phyloP scores from a whole-genome alignment of 2,888 invertebrate species.

The Polydrusus cervinus region DNA sequence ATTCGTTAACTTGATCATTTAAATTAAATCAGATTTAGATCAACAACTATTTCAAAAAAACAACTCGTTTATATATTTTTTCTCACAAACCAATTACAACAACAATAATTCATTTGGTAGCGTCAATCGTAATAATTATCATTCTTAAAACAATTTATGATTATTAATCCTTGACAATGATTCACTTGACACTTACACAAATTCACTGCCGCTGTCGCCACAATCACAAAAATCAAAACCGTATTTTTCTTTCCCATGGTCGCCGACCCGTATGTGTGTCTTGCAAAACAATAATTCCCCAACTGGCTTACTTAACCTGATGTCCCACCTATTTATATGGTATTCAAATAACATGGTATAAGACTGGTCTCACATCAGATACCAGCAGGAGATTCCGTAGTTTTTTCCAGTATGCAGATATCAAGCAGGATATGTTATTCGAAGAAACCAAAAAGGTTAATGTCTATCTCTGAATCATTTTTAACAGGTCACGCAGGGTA shows the following conservation, averaged over 20 bases:
- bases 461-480: background rate
- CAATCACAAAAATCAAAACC: slow-evolving; percentile 37
- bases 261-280: slow-evolving; percentile 33
- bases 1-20: too few relatives aligned
- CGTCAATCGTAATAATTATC: background rate
- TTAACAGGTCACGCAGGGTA: background rate
- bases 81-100: background rate
- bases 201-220: slow-evolving; percentile 49
- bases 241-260: slow-evolving; percentile 37
- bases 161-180: slow-evolving; percentile 17
- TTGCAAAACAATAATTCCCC: slow-evolving; percentile 37
- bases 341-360: slow-evolving; percentile 35
- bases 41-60: too few relatives aligned
- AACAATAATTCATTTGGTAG: background rate
- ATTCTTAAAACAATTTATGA: background rate
- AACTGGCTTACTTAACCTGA: slow-evolving; percentile 42
- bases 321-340: slow-evolving; percentile 50
- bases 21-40: too few relatives aligned
- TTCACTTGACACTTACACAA: slow-evolving; percentile 51
- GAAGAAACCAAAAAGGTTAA: slow-evolving; percentile 26
- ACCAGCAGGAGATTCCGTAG: slow-evolving; percentile 25
- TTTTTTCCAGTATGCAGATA: slow-evolving; percentile 37
- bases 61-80: too few relatives aligned
- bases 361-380: slow-evolving; percentile 40
- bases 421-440: slow-evolving; percentile 34